phyloP scores from a whole-genome alignment of 2,888 invertebrate species.

The Tenodera sinensis region DNA sequence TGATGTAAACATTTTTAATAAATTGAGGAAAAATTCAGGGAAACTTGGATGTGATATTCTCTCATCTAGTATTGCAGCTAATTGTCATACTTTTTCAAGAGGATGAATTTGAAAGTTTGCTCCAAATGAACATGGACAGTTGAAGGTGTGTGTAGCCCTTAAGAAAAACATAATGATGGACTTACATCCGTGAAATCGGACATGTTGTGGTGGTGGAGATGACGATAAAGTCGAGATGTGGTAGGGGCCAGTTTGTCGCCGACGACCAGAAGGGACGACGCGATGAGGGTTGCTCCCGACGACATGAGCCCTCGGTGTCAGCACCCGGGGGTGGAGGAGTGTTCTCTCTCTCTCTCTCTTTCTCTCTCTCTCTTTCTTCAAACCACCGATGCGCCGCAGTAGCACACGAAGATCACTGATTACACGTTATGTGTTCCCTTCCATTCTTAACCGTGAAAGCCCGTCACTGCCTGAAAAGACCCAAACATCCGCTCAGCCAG shows the following conservation, averaged over 20 bases:
- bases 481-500: neutral
- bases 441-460: neutral
- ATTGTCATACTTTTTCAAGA: too few species aligned
- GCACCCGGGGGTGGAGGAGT: neutral
- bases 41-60: too few species aligned
- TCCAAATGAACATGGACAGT: too few species aligned
- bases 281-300: neutral
- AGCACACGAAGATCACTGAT: neutral
- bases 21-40: too few species aligned
- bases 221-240: neutral
- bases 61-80: too few species aligned
- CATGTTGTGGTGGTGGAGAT: constrained; percentile 20
- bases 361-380: neutral
- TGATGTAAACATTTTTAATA: too few species aligned
- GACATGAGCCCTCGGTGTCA: neutral
- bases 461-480: neutral
- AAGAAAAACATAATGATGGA: neutral
- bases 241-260: neutral
- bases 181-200: constrained; percentile 30
- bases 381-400: neutral
- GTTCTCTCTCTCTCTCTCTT: neutral
- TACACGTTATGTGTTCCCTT: neutral
- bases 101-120: too few species aligned
- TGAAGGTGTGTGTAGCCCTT: too few species aligned
- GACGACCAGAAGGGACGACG: constrained; percentile 6